Evolutionary conservation across 2,888 invertebrate genomes (phyloP), one percentile per base, ranked within the genome.

Genomic region (Liopterus haemorrhoidalis): DNA sequence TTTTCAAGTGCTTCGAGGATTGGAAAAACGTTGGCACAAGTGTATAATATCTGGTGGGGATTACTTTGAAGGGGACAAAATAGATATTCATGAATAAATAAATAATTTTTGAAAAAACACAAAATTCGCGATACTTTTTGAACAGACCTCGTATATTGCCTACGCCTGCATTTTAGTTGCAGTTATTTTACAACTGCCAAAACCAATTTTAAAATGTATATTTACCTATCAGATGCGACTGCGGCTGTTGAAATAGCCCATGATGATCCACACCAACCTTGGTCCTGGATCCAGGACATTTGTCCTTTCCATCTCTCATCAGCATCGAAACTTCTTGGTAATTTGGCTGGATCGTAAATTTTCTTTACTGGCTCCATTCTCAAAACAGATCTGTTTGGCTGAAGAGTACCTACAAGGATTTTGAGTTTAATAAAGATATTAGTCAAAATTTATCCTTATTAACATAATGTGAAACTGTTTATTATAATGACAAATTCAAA

Each of bases 231-330:
- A 37, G 85, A 83, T 41, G 84, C 84, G 25, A 90, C 82, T 9
- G 81, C 78, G 8, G 85, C 82, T 0, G 93, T 85, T 0, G 91
- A 85, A 18, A 95, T 76, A 1, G 92, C 94, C 95, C 95, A 96
- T 2, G 93, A 94, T 0, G 93, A 80, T 1, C 87, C 94, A 62
- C 95, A 71, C 79, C 79, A 80, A 49, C 79, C 80, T 67, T 86
- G 86, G 66, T 86, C 84, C 3, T 74, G 71, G 3, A 86, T 67
- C 0, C 75, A 78, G 0, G 84, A 78, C 38, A 94, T 82, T 55
- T 74, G 76, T 2, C 72, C 71, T 0, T 79, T 78, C 94, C 94
- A 95, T 38, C 76, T 74, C 1, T 70, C 63, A 9, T 86, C 70
- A 0, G 90, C 73, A 63, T 95, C 91, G 64, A 95, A 96, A 28